Conservation (phyloP, 2,797 vertebrate genomes). For the Helarctos malayanus region DNA sequence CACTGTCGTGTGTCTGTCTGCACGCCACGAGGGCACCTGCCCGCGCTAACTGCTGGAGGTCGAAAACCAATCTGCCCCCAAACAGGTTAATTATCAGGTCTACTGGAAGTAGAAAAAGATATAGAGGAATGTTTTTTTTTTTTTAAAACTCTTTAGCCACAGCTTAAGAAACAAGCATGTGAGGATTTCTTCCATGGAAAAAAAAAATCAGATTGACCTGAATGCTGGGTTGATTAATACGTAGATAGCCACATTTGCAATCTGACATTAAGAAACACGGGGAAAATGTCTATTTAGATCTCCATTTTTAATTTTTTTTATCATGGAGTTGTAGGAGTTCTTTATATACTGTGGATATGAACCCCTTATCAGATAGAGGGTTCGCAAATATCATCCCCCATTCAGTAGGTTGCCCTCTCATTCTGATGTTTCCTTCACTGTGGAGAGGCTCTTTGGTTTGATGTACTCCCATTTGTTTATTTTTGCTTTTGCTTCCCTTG, state of each 20-base stretch:
- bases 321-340: not conserved
- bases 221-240: conserved; percentile 2
- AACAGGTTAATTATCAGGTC: not conserved
- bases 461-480: not conserved
- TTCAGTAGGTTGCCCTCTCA: not conserved
- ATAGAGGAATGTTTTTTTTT: not conserved
- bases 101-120: conserved; percentile 8
- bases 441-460: not conserved
- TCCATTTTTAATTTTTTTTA: not conserved
- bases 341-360: not conserved
- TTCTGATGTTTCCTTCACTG: not conserved
- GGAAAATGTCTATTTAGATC: not conserved
- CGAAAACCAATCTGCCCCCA: not conserved
- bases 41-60: not conserved
- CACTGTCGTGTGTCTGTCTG: not conserved
- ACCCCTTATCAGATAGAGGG: not conserved
- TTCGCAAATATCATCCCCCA: not conserved
- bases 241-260: conserved; percentile 16
- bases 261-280: conserved; percentile 49
- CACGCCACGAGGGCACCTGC: not conserved
- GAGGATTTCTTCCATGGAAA: conserved; percentile 38
- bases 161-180: conserved; percentile 12
- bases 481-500: not conserved
- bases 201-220: not conserved
- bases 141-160: not conserved